Percentiles rank a stretch among this genome's conserved stretches.
Evolutionary conservation across 2,888 invertebrate genomes (phyloP).

Genomic region (Orchesella flavescens): DNA sequence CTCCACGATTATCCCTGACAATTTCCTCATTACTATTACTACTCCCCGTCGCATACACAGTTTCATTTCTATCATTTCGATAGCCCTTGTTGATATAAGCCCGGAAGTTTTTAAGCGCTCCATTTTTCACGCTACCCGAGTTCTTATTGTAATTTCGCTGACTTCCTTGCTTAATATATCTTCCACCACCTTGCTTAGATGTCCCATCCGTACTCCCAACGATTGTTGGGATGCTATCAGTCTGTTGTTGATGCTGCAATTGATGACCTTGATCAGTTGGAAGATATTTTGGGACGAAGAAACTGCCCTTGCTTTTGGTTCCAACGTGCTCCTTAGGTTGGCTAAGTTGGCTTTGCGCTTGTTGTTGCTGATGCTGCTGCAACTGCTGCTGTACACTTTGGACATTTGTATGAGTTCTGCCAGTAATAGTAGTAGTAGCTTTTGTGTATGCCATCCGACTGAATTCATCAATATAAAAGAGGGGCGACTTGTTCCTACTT

Average conservation of each 20-base stretch:
- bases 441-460: slow-evolving; percentile 20
- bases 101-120: slow-evolving; percentile 58
- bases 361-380: not conserved
- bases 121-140: not conserved
- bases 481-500: slow-evolving; percentile 63
- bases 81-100: slow-evolving; percentile 65
- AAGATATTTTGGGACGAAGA: slow-evolving; percentile 60
- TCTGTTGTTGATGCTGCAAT: slow-evolving; percentile 10
- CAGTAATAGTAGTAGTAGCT: not conserved
- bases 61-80: slow-evolving; percentile 37
- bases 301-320: slow-evolving; percentile 12
- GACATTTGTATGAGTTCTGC: not conserved
- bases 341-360: slow-evolving; percentile 13
- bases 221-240: slow-evolving; percentile 33
- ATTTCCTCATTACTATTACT: slow-evolving; percentile 35
- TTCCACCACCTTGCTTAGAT: slow-evolving; percentile 19
- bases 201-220: slow-evolving; percentile 17
- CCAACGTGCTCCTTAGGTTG: not conserved
- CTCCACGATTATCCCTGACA: slow-evolving; percentile 12
- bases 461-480: slow-evolving; percentile 69
- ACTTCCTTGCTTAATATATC: slow-evolving; percentile 41
- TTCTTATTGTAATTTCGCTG: slow-evolving; percentile 27
- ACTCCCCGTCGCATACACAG: slow-evolving; percentile 33
- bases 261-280: slow-evolving; percentile 40
- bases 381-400: not conserved